A percentile compares a stretch with the other conserved stretches of the same genome.
phyloP scores from a whole-genome alignment of 2,888 invertebrate genomes.

The Tribolium freemani region DNA sequence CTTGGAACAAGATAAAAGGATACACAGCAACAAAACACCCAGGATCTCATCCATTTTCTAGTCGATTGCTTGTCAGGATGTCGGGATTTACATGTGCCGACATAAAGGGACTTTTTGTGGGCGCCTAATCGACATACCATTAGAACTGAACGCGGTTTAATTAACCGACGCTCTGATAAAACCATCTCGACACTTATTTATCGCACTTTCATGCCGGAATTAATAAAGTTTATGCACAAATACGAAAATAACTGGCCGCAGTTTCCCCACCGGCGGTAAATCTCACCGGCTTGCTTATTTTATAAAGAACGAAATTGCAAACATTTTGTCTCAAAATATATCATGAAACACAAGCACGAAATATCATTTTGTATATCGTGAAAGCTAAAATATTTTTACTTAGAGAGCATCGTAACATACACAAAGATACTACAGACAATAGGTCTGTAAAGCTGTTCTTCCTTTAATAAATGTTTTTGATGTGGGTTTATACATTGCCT shows the following conservation, averaged over 20 bases:
- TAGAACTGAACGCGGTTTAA: constrained; percentile 37
- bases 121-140: constrained; percentile 39
- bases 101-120: constrained; percentile 42
- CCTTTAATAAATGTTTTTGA: background rate
- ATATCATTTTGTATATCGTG: background rate
- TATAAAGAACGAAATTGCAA: background rate
- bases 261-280: background rate
- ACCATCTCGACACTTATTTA: constrained; percentile 29
- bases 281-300: background rate
- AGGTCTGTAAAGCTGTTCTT: background rate
- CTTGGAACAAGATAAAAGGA: constrained; percentile 54
- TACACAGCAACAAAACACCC: constrained; percentile 56
- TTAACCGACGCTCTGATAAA: constrained; percentile 37
- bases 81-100: constrained; percentile 50
- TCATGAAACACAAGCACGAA: background rate
- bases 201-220: constrained; percentile 36
- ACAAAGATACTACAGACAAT: background rate
- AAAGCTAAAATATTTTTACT: background rate
- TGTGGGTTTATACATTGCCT: background rate
- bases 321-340: background rate
- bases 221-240: constrained; percentile 27
- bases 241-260: background rate
- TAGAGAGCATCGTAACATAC: background rate
- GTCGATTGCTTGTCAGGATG: constrained; percentile 52
- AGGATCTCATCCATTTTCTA: constrained; percentile 53